phyloP scores from a whole-genome alignment of 2,888 invertebrate genomes.

The Aromia moschata region DNA sequence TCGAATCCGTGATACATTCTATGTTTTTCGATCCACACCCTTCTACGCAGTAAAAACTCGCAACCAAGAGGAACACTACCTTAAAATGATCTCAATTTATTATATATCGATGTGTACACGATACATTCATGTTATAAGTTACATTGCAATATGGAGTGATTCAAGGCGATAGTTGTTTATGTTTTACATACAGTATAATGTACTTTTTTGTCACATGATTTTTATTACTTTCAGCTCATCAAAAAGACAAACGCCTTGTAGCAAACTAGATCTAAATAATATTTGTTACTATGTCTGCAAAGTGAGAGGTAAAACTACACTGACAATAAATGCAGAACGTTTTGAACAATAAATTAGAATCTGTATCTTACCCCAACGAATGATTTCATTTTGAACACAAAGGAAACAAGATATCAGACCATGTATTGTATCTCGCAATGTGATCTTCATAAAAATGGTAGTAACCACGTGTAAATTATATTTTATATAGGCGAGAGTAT shows the following conservation, averaged over 20 bases:
- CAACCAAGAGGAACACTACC: background rate
- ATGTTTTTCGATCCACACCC: conserved; percentile 28
- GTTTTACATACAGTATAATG: no score
- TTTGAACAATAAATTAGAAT: background rate
- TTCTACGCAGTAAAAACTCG: background rate
- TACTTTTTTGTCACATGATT: no score
- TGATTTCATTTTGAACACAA: background rate
- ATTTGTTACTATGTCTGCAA: no score
- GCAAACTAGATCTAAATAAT: no score
- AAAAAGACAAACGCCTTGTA: no score
- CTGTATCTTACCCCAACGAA: conserved; percentile 3
- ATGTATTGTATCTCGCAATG: background rate
- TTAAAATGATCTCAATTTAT: conserved; percentile 8
- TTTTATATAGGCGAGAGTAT: background rate
- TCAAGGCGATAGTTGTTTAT: no score
- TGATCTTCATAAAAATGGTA: background rate
- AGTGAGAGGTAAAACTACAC: no score
- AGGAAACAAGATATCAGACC: background rate
- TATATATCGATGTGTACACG: no score
- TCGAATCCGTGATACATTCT: conserved; percentile 28
- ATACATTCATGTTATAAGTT: no score
- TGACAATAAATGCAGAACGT: no score
- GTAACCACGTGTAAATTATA: background rate
- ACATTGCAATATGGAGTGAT: no score
- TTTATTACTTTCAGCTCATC: no score